These are phyloP conservation scores for Heloderma charlesbogerti DNA, from an alignment of 2,113 vertebrate species.

Conservation along the genomic window DNA sequence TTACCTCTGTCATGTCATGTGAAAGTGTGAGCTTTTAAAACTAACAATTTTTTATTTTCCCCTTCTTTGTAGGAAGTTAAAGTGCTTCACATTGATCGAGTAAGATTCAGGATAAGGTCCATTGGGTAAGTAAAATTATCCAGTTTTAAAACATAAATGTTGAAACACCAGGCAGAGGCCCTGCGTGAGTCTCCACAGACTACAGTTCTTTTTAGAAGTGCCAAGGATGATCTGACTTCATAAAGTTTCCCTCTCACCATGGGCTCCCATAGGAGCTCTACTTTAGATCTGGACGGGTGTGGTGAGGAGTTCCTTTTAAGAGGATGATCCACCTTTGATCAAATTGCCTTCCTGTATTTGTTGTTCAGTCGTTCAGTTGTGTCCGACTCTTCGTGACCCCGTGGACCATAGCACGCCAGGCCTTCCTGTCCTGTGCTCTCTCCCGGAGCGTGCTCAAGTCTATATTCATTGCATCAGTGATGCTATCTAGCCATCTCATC, in stretches of 20 bases:
- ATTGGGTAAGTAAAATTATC: conserved; percentile 85
- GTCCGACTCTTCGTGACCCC: too few relatives aligned
- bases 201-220: neutral
- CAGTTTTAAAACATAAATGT: neutral
- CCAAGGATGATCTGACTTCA: too few relatives aligned
- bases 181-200: neutral
- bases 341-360: neutral
- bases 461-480: too few relatives aligned
- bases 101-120: conserved; percentile 89
- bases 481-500: too few relatives aligned
- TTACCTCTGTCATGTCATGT: neutral
- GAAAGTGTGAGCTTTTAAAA: neutral
- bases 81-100: conserved; percentile 89
- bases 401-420: too few relatives aligned
- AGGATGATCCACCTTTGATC: neutral
- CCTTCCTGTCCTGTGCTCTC: too few relatives aligned
- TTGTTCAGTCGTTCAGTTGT: too few relatives aligned
- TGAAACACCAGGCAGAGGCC: neutral
- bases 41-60: neutral
- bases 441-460: too few relatives aligned
- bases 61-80: conserved; percentile 89
- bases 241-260: neutral
- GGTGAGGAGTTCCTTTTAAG: neutral
- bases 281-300: neutral
- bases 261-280: neutral